phyloP scores from a whole-genome alignment of 2,113 vertebrate species.

The Platysternon megacephalum region DNA sequence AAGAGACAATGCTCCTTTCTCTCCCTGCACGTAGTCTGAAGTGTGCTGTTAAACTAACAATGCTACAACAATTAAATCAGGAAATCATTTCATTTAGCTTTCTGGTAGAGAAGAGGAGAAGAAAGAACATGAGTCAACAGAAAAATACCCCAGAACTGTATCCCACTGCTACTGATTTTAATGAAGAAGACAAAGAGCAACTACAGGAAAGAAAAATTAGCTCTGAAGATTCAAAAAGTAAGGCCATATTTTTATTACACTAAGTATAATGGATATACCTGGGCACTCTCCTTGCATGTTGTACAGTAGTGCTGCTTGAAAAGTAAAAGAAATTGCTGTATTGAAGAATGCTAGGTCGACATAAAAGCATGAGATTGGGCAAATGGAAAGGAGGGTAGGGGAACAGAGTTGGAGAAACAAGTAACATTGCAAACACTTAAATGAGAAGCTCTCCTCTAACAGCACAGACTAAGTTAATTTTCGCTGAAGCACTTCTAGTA shows the following conservation, averaged over 20 bases:
- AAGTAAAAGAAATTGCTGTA: background rate
- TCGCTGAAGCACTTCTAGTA: background rate
- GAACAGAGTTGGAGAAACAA: background rate
- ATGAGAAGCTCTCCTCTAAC: background rate
- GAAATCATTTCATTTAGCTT: background rate
- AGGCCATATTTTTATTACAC: background rate
- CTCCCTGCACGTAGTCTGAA: too few species aligned
- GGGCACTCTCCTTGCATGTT: background rate
- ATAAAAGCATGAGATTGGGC: background rate
- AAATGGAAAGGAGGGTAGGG: background rate
- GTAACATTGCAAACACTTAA: background rate
- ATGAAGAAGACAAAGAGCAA: background rate
- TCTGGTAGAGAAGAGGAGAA: background rate
- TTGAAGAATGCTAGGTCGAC: too few species aligned
- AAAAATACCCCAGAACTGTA: background rate
- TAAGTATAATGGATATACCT: background rate
- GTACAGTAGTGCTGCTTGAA: background rate
- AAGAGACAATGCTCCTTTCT: background rate
- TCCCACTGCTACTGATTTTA: background rate
- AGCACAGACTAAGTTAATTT: background rate
- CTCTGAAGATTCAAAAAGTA: background rate
- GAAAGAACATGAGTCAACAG: background rate
- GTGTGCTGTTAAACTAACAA: background rate
- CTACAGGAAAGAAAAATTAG: background rate
- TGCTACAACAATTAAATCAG: background rate